Conservation (phyloP, 2,888 invertebrate genomes). For the Osmoderma eremita region DNA sequence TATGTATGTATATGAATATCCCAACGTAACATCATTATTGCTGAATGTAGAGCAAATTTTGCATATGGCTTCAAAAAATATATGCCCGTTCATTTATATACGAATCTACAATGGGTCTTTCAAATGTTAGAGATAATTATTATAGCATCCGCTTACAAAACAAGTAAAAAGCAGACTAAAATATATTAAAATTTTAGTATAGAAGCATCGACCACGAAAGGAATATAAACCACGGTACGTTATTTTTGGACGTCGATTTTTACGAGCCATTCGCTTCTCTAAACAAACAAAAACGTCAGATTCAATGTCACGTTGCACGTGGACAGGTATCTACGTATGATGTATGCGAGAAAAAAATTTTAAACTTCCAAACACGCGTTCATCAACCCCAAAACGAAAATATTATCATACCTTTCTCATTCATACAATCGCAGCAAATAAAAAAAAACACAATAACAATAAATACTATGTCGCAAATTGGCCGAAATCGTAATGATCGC, state of each 20-base stretch:
- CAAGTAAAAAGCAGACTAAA: too few species aligned
- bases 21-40: not conserved
- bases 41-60: too few species aligned
- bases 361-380: not conserved
- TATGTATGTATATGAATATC: too few species aligned
- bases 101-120: too few species aligned
- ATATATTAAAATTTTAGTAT: too few species aligned
- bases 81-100: too few species aligned
- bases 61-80: too few species aligned
- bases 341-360: not conserved
- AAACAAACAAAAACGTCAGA: not conserved
- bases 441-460: not conserved
- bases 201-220: too few species aligned
- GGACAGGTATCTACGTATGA: not conserved
- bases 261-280: not conserved
- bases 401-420: slow-evolving; percentile 4
- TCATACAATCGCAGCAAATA: not conserved
- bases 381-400: not conserved
- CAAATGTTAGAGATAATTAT: too few species aligned
- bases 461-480: not conserved
- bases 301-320: slow-evolving; percentile 6
- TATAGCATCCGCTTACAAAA: too few species aligned
- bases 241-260: slow-evolving; percentile 11
- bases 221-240: not conserved
- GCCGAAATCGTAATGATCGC: slow-evolving; percentile 13